phyloP scores from a whole-genome alignment of 2,113 vertebrate genomes.

The Cryptomyrus ogoouensis region DNA sequence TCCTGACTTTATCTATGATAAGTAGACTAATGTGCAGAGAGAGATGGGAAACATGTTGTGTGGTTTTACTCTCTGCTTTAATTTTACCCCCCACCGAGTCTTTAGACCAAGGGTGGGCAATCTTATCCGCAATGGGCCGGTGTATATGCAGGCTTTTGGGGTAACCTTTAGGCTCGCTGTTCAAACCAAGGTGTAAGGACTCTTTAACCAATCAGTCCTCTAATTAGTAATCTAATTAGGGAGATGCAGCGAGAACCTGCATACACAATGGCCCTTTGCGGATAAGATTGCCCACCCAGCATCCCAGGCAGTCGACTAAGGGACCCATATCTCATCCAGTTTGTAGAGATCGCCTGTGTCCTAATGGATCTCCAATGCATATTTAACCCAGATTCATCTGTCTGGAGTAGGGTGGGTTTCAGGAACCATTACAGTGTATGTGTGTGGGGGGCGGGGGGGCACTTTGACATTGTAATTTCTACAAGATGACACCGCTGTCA shows the following conservation, averaged over 20 bases:
- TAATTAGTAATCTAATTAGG: too few species aligned
- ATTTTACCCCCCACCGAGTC: neutral
- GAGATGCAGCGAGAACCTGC: too few species aligned
- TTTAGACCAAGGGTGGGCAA: neutral
- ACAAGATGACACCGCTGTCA: neutral
- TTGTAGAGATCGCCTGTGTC: neutral
- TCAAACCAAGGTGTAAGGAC: too few species aligned
- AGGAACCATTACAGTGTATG: neutral
- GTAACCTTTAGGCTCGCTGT: too few species aligned
- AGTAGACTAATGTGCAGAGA: neutral
- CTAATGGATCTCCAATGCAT: neutral
- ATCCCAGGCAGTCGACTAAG: neutral
- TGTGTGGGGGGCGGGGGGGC: neutral
- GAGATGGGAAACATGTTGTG: neutral
- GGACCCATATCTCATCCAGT: neutral
- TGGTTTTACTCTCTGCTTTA: neutral
- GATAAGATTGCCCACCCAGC: neutral
- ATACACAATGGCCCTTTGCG: too few species aligned
- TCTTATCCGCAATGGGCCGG: too few species aligned
- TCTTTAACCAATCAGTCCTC: too few species aligned
- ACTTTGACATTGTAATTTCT: conserved; percentile 16
- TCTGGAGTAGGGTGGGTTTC: neutral
- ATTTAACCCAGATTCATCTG: conserved; percentile 10
- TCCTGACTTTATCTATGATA: neutral
- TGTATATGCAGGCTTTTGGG: too few species aligned